These are phyloP conservation scores for Halocynthia roretzi DNA, from an alignment of 23 tunicate genomes.

Conservation along the genomic window DNA sequence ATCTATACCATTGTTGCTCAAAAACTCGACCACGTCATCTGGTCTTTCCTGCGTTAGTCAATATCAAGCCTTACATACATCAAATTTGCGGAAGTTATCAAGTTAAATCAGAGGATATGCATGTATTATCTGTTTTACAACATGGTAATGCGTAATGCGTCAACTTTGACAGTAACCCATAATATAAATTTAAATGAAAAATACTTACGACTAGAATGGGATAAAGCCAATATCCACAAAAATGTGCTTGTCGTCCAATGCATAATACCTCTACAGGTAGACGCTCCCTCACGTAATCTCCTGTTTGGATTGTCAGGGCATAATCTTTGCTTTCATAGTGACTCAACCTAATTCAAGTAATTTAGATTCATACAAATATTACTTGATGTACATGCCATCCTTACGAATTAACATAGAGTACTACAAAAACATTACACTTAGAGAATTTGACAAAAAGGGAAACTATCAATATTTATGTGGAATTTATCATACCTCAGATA, in stretches of 20 bases:
- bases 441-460: too few relatives aligned
- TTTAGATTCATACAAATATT: neutral
- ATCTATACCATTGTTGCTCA: constrained; percentile 42
- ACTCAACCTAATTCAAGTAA: constrained; percentile 10
- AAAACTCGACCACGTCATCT: neutral
- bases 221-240: constrained; percentile 42
- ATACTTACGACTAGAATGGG: constrained; percentile 52
- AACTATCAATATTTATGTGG: neutral
- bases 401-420: too few relatives aligned
- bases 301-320: constrained; percentile 18
- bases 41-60: constrained; percentile 8
- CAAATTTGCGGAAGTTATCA: too few relatives aligned
- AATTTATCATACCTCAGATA: constrained; percentile 26
- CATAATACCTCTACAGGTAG: constrained; percentile 29
- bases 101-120: too few relatives aligned
- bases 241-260: constrained; percentile 26
- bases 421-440: too few relatives aligned
- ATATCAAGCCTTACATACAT: too few relatives aligned
- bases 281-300: constrained; percentile 23
- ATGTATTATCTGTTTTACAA: too few relatives aligned
- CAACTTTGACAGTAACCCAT: neutral
- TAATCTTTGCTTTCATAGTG: constrained; percentile 23
- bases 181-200: constrained; percentile 3
- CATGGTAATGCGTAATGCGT: neutral
- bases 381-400: too few relatives aligned